Percentiles rank a stretch among this genome's conserved stretches.
phyloP scores from a whole-genome alignment of 2,797 vertebrate species.

The Serranus cabrilla region DNA sequence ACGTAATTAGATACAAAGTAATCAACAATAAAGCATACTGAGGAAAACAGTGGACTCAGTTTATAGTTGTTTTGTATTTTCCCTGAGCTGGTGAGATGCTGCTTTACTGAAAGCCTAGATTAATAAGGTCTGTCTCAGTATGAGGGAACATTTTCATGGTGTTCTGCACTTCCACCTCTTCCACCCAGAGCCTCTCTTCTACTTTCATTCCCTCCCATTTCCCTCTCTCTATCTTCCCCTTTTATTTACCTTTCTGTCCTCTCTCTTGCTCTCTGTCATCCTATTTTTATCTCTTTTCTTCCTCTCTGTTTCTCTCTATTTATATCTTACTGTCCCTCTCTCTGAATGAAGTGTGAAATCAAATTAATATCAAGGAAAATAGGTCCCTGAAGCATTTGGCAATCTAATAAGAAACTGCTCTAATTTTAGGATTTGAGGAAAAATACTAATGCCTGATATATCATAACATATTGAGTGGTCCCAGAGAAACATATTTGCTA shows the following conservation, averaged over 20 bases:
- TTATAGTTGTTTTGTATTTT: background rate
- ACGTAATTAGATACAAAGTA: background rate
- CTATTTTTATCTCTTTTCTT: conserved; percentile 30
- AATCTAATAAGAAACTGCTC: conserved; percentile 52
- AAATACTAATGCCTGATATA: conserved; percentile 13
- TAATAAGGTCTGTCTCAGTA: background rate
- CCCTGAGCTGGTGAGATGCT: too few species aligned
- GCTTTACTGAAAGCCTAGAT: conserved; percentile 2
- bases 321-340: conserved; percentile 29
- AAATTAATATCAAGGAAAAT: conserved; percentile 59
- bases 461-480: background rate
- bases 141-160: conserved; percentile 9
- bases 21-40: background rate
- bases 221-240: conserved; percentile 3
- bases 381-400: conserved; percentile 41
- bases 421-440: conserved; percentile 37
- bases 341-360: conserved; percentile 64
- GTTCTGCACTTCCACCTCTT: background rate
- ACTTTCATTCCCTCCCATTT: conserved; percentile 9
- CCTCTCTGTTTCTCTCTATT: conserved; percentile 40
- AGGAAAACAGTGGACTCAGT: background rate
- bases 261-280: conserved; percentile 18
- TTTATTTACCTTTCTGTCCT: conserved; percentile 38
- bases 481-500: background rate
- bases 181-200: background rate